Base-by-base conservation (phyloP, 2,888 invertebrate species). In the Dynastes hyllus region DNA sequence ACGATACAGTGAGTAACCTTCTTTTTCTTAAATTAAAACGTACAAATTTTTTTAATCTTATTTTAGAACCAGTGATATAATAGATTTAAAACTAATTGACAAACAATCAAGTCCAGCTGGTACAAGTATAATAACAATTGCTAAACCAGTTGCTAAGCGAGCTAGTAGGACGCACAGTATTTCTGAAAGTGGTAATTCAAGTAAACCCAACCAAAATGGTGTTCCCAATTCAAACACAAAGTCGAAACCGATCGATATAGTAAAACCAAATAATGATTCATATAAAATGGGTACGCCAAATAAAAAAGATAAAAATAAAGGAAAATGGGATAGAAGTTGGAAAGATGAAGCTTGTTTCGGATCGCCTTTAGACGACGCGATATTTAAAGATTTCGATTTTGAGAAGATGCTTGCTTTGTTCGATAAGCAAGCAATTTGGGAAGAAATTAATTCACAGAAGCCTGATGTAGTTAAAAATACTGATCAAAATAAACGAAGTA, bases 321-420 rank as follows among this genome's bases (percentile, higher is more conserved):
- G 87, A 50, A 89, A 89, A 81, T 88, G 87, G 86, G 84, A 79
- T 11, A 90, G 91, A 82, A 88, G 90, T 77, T 90, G 92, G 85
- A 91, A 92, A 83, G 93, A 95, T 88, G 95, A 95, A 87, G 94
- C 94, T 78, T 95, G 95, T 87, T 96, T 96, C 89, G 95, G 95
- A 40, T 92, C 92, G 4, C 93, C 94, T 61, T 90, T 93, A 9
- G 94, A 94, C 82, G 92, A 93, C 77, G 91, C 91, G 75, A 88
- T 93, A 75, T 91, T 90, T 83, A 92, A 94, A 87, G 97, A 98
- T 85, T 98, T 98, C 90, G 97, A 98, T 91, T 97, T 98, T 91
- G 97, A 98, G 87, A 96, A 96, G 82, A 98, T 97, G 90, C 91
- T 97, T 77, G 97, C 97, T 29, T 90, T 98, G 69, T 98, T 98